A percentile compares a stretch with the other conserved stretches of the same genome.
These are phyloP conservation scores for Stichodactyla helianthus DNA, from an alignment of 64 coral and sea anemone genomes.

Conservation along the genomic window DNA sequence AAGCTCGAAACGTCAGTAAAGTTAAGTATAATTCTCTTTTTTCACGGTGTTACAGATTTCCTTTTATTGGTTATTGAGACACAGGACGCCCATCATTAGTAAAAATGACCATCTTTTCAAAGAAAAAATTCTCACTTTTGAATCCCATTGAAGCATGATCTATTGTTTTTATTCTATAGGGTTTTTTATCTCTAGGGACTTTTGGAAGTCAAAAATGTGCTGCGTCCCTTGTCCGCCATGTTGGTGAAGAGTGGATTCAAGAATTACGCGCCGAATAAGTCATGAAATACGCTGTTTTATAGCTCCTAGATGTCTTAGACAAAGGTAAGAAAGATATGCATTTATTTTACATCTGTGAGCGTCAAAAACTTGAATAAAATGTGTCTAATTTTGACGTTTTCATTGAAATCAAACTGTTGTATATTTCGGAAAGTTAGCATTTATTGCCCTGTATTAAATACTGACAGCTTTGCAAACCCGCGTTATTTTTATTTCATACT, in stretches of 20 bases:
- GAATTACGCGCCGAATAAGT: background rate
- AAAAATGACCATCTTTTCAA: background rate
- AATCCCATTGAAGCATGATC: background rate
- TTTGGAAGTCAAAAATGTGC: background rate
- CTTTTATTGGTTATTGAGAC: too few relatives aligned
- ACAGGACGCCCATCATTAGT: background rate
- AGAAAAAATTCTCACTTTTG: background rate
- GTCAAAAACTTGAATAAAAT: background rate
- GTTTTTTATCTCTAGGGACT: background rate
- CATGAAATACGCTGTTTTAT: background rate
- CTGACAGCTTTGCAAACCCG: too few relatives aligned
- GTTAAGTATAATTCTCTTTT: too few relatives aligned
- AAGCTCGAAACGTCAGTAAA: too few relatives aligned
- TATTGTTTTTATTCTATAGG: background rate
- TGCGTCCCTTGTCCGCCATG: background rate
- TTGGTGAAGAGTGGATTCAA: background rate
- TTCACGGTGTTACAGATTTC: too few relatives aligned
- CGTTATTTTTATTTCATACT: too few relatives aligned
- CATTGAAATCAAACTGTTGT: background rate
- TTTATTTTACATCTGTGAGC: background rate
- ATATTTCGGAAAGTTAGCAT: background rate
- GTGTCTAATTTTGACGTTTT: background rate
- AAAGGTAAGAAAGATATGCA: background rate
- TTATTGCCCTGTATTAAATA: too few relatives aligned
- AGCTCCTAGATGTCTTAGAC: background rate